These are phyloP conservation scores for Callyntrura sp. DNA, from an alignment of 2,888 invertebrate species.

Conservation along the genomic window DNA sequence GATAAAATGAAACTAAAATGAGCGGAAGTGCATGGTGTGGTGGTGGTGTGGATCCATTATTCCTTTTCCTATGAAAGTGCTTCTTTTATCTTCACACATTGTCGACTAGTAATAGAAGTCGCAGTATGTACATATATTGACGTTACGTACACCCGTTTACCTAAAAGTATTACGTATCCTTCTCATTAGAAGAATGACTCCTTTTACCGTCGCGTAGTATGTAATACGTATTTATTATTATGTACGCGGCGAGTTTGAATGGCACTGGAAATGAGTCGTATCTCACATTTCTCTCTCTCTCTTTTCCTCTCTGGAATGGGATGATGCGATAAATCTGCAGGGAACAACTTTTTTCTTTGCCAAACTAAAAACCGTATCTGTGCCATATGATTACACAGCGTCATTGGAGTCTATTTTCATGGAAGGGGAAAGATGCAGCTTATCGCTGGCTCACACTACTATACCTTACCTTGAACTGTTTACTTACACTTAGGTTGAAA, in stretches of 20 bases:
- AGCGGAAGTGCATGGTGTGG: conserved; percentile 46
- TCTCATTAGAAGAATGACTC: conserved; percentile 23
- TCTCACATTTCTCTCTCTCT: conserved; percentile 50
- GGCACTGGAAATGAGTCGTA: conserved; percentile 72
- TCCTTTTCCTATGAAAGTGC: not conserved
- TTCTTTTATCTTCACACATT: not conserved
- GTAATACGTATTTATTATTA: not conserved
- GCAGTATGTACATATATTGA: no score
- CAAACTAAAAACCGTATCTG: conserved; percentile 49
- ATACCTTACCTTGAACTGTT: conserved; percentile 70
- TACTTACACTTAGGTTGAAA: not conserved
- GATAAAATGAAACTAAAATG: not conserved
- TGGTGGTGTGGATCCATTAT: conserved; percentile 49
- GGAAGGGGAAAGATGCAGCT: conserved; percentile 9
- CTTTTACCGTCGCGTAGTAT: not conserved
- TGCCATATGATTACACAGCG: no score
- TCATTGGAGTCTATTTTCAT: no score
- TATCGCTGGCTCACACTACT: not conserved
- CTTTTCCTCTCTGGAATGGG: conserved; percentile 44
- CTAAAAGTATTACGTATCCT: no score
- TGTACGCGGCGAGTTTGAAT: conserved; percentile 16
- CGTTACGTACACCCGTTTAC: no score
- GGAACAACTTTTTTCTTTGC: conserved; percentile 36
- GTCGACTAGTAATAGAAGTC: not conserved
- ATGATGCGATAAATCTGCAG: conserved; percentile 62